Evolutionary conservation across 2,113 vertebrate genomes (phyloP).

Genomic region (Sander lucioperca): DNA sequence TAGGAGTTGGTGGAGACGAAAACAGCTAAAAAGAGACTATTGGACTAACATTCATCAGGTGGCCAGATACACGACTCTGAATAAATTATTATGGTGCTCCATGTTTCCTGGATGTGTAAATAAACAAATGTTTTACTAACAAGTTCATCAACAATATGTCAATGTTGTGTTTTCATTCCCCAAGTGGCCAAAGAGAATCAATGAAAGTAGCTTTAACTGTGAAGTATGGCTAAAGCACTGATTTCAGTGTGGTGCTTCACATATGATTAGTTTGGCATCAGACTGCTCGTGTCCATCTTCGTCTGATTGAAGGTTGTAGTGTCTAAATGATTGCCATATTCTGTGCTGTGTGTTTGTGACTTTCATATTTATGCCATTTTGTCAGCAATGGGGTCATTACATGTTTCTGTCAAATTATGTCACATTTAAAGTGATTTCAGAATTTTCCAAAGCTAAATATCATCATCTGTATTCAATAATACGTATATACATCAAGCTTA

Average conservation of each 20-base stretch:
- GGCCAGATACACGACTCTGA: background rate
- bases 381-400: background rate
- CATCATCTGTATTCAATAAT: background rate
- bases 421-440: background rate
- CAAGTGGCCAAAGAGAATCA: slow-evolving; percentile 19
- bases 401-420: background rate
- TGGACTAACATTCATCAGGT: background rate
- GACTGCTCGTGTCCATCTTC: background rate
- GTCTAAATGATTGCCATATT: background rate
- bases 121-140: background rate
- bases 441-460: background rate
- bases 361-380: background rate
- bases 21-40: background rate
- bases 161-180: slow-evolving; percentile 3
- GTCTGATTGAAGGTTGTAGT: background rate
- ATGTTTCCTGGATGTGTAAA: background rate
- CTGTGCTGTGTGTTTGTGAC: background rate
- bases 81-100: background rate
- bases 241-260: slow-evolving; percentile 16
- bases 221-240: background rate
- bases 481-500: background rate
- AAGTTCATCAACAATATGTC: background rate
- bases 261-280: background rate
- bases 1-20: background rate
- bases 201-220: slow-evolving; percentile 12